Evolutionary conservation across 2,888 invertebrate species (phyloP), one percentile per base, ranked within the genome.

Genomic region (Drosophila engyochracea): DNA sequence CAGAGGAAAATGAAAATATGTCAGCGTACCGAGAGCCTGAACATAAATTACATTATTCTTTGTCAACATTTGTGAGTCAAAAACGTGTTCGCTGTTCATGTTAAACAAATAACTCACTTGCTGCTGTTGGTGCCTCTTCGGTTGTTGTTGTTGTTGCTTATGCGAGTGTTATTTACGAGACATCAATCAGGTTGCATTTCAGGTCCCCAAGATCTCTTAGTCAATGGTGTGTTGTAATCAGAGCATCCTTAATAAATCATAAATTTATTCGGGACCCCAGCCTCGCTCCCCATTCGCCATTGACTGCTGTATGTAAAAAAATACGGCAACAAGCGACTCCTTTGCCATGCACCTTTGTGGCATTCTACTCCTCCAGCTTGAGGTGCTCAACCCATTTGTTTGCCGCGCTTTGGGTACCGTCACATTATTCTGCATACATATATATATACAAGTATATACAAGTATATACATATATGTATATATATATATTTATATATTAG

Each of bases 191-290:
- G 49, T 55, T 52, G 57, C 53, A 44, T 61, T 67, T 59, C 58
- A 62, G 60, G 60, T 66, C 54, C 47, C 61, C 57, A 62, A 61
- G 64, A 60, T 62, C 68, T 58, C 65, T 52, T 61, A 52, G 44
- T 49, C 47, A 64, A 55, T 58, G 63, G 62, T 80, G 89, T 92
- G 91, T 91, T 92, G 92, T 92, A 92, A 92, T 92, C 92, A 92
- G 91, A 91, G 88, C 89, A 91, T 92, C 92, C 92, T 92, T 92
- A 92, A 92, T 92, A 92, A 92, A 92, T 92, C 92, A 92, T 92
- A 92, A 91, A 92, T 91, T 91, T 91, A 91, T 91, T 84, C 91
- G 77, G 80, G 58, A 67, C 49, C 67, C 74, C 75, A 47, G 47
- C 76, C 71, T 65, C 55, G 51, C 39, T 6, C 12, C 58, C 22